Base-by-base conservation (phyloP, 1,140 invertebrate genomes). In the Sipha flava region DNA sequence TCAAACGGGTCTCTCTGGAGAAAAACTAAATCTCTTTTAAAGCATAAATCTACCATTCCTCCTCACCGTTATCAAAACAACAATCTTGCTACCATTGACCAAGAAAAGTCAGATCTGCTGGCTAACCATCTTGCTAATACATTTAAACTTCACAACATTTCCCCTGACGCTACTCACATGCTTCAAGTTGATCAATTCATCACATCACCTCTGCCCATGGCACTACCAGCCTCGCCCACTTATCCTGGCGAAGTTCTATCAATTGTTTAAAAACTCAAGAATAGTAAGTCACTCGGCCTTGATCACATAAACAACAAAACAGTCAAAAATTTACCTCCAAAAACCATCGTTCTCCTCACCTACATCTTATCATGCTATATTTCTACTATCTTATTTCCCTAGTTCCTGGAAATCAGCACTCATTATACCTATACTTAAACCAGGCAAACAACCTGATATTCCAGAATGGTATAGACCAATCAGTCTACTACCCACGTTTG, bases 351-450 rank as follows among this genome's bases (percentile, higher is more conserved):
- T n/a, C n/a, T n/a, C n/a, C n/a, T n/a, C n/a, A n/a, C n/a, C n/a
- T n/a, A n/a, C n/a, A n/a, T n/a, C n/a, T n/a, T 66, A n/a, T 54
- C 64, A 79, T 49, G 34, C 79, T 12, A 79, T 66, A 2, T 34
- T 79, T 7, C 54, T 34, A 12, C 21, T 79, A 18, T 43, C n/a
- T 12, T 79, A 34, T 64, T 31, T n/a, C 12, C 79, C 79, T 12
- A 79, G 4, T 14, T 0, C 54, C 18, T 86, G 84, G 83, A 84
- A 85, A 82, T 59, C 81, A 29, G 83, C 84, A 1, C 21, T 81
- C 72, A 83, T 86, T 12, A 82, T 85, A 12, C 82, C 84, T 18
- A 82, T 85, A 3, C 83, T 82, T 1, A 85, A 85, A 79, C 81
- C 82, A 37, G 80, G 81, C 18, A 82, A 81, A 79, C 21, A n/a